These are phyloP conservation scores for Pedionomus torquatus DNA, from an alignment of 2,113 vertebrate genomes.

Conservation along the genomic window DNA sequence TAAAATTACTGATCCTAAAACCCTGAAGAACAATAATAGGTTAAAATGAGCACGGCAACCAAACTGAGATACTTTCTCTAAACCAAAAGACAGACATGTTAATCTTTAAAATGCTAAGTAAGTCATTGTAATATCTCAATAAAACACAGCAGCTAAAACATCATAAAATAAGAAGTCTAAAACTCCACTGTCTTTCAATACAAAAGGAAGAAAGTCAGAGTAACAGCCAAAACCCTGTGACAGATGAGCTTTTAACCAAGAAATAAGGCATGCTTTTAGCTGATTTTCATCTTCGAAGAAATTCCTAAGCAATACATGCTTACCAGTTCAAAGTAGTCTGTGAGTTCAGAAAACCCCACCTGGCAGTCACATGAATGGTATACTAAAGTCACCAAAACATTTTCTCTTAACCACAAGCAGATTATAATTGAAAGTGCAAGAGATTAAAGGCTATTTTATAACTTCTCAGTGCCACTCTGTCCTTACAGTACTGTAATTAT, in stretches of 20 bases:
- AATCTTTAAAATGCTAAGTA: neutral
- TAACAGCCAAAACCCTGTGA: neutral
- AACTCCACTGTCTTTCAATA: neutral
- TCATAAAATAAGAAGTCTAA: neutral
- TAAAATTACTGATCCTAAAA: neutral
- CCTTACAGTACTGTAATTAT: conserved; percentile 49
- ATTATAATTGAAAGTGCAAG: conserved; percentile 42
- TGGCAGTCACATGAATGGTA: neutral
- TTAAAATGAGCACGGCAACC: neutral
- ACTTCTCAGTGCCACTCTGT: conserved; percentile 3
- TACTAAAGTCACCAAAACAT: neutral
- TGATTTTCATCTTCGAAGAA: neutral
- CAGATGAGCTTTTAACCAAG: neutral
- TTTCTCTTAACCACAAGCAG: conserved; percentile 24
- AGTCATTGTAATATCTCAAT: neutral
- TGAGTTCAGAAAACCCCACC: neutral
- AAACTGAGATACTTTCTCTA: neutral
- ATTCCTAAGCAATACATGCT: neutral
- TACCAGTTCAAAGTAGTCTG: neutral
- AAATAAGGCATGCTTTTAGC: neutral
- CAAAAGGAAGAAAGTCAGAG: neutral
- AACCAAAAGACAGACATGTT: neutral
- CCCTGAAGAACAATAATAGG: neutral
- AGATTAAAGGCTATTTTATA: conserved; percentile 55
- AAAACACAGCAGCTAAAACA: neutral